phyloP scores from a whole-genome alignment of 2,797 vertebrate genomes.

The Orestias chungarensis region DNA sequence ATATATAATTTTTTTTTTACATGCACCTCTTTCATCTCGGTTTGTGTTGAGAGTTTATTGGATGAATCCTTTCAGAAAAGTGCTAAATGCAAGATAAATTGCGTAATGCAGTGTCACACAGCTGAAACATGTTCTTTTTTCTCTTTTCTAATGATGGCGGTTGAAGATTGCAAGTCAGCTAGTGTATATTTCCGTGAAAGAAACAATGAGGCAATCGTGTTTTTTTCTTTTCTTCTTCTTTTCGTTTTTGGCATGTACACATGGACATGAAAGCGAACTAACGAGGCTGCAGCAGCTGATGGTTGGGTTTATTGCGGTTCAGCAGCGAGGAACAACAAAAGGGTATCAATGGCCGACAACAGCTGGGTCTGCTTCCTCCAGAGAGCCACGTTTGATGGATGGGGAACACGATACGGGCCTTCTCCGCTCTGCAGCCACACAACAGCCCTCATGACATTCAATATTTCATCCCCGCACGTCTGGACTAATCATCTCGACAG shows the following conservation, averaged over 20 bases:
- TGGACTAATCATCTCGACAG: constrained; percentile 33
- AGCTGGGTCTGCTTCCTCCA: constrained; percentile 71
- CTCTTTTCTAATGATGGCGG: neutral
- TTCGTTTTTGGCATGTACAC: constrained; percentile 22
- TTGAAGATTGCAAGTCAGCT: constrained; percentile 3
- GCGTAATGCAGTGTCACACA: neutral
- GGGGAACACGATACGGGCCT: constrained; percentile 53
- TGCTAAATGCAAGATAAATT: neutral
- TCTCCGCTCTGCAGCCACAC: constrained; percentile 45
- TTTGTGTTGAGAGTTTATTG: too few relatives aligned
- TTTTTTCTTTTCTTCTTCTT: too few relatives aligned
- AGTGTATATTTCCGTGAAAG: constrained; percentile 10
- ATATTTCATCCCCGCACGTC: constrained; percentile 54
- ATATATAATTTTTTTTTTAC: neutral
- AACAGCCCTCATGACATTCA: constrained; percentile 61
- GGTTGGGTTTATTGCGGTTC: constrained; percentile 35
- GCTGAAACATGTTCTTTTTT: neutral
- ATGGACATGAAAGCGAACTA: constrained; percentile 37
- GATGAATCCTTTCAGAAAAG: too few relatives aligned
- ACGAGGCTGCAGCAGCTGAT: constrained; percentile 52
- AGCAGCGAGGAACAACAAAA: constrained; percentile 59
- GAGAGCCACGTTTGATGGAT: constrained; percentile 53
- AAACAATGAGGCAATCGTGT: constrained; percentile 30
- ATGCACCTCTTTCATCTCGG: neutral
- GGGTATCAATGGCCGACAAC: constrained; percentile 64